Base-by-base conservation (phyloP, 2,888 invertebrate genomes). In the Drosophila vallismaia region DNA sequence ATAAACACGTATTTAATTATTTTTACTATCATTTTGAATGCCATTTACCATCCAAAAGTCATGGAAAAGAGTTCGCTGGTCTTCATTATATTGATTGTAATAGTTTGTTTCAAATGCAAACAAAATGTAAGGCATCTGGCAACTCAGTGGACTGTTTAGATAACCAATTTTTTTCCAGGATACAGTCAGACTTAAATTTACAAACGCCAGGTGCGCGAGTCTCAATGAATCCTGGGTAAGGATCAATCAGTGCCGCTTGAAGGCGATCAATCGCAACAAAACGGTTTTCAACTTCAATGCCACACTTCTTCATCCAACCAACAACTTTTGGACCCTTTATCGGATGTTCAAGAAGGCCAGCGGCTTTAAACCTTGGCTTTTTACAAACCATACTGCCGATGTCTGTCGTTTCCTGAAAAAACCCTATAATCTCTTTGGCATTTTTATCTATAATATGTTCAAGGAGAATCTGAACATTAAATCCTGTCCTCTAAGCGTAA, bases 281-380 rank as follows among this genome's bases (percentile, higher is more conserved):
- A 59, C 57, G 0, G 49, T 31, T 1, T 38, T 77, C 0, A 77
- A 74, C 14, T 0, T 75, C 0, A 60, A 71, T n/a, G 40, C 7
- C 2, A 68, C 71, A 3, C 4, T 79, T 0, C 24, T 67, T 0
- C 31, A 74, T 28, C 58, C 69, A 0, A 70, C 55, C 1, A 4
- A 50, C 1, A 19, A 55, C 5, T 46, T 82, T n/a, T 5, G n/a
- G 49, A 2, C 44, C 0, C 9, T 49, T 26, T 24, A 14, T 3
- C 42, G 52, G 8, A 0, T 79, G 0, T 58, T 56, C 4, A 57
- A 72, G 6, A 72, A 69, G n/a, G 75, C 54, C 0, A 84, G 54
- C 40, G 79, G 75, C 3, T 81, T 72, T 10, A 75, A 71, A 42
- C 79, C 76, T 0, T 81, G 73, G 67, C 29, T 80, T 0, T 0